phyloP scores from a whole-genome alignment of 2,888 invertebrate genomes.

The Drosophila imparisetae region DNA sequence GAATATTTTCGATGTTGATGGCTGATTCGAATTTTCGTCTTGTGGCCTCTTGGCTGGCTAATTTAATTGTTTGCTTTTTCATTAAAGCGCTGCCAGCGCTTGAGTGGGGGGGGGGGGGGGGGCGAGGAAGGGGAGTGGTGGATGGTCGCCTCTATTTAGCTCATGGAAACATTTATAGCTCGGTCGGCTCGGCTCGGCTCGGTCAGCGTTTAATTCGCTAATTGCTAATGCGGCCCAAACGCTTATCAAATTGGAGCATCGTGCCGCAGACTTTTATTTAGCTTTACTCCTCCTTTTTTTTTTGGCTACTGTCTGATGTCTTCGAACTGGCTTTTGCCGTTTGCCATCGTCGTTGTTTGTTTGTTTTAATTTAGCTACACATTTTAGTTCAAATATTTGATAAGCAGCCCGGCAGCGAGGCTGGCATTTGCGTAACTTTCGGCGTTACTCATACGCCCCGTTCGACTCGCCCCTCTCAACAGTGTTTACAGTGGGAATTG shows the following conservation, averaged over 20 bases:
- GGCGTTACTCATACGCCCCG: conserved; percentile 74
- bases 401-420: conserved; percentile 52
- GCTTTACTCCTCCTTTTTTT: conserved; percentile 30
- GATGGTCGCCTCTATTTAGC: conserved; percentile 58
- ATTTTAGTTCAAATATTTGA: conserved; percentile 79
- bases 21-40: conserved; percentile 65
- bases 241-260: conserved; percentile 81
- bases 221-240: conserved; percentile 69
- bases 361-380: conserved; percentile 74
- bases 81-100: conserved; percentile 62
- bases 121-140: too few relatives aligned
- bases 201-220: conserved; percentile 78
- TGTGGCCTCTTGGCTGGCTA: conserved; percentile 70
- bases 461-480: conserved; percentile 21
- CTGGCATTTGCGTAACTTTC: conserved; percentile 62
- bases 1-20: conserved; percentile 49
- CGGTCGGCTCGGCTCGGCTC: conserved; percentile 47
- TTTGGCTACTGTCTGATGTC: conserved; percentile 56
- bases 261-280: conserved; percentile 58
- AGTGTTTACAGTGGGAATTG: conserved; percentile 56
- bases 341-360: conserved; percentile 41
- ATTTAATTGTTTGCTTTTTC: conserved; percentile 79
- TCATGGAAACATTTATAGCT: conserved; percentile 80
- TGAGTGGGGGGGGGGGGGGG: conserved; percentile 10
- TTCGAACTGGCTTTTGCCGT: conserved; percentile 24